Conservation (phyloP, 2,113 vertebrate genomes). For the Bagarius yarrelli region DNA sequence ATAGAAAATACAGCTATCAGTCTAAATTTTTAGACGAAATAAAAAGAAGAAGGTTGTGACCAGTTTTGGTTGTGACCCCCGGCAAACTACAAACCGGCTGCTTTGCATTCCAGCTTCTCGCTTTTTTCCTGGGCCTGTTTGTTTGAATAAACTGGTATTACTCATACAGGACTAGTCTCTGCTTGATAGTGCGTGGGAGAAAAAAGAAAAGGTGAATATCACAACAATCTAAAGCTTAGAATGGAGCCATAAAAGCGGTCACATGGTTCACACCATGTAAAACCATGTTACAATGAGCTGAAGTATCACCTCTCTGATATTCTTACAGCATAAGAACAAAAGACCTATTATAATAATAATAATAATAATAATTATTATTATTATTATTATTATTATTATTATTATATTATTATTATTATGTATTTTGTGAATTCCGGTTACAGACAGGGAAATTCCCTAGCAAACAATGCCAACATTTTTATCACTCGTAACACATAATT, state of each 20-base stretch:
- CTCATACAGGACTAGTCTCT: neutral
- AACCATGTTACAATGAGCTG: no score
- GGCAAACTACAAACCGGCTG: constrained; percentile 54
- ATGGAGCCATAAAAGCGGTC: neutral
- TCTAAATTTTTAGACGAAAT: neutral
- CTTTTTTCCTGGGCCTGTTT: constrained; percentile 25
- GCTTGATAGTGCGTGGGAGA: neutral
- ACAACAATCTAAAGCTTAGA: neutral
- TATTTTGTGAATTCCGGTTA: neutral
- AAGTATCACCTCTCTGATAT: no score
- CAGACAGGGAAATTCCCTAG: neutral
- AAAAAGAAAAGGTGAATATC: neutral
- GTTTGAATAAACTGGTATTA: constrained; percentile 11
- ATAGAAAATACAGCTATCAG: neutral
- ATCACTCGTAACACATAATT: neutral
- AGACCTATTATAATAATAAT: no score
- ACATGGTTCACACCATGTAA: neutral
- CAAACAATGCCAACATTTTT: neutral
- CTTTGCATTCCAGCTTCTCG: constrained; percentile 56
- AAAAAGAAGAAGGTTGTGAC: neutral
- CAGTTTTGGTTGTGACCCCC: constrained; percentile 16
- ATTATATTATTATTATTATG: constrained; percentile 32
- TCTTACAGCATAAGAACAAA: no score
- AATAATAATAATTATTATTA: no score
- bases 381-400: no score